Evolutionary conservation across 1,140 invertebrate species (phyloP), one percentile per base, ranked within the genome.

Genomic region (Aphelenchoides besseyi): DNA sequence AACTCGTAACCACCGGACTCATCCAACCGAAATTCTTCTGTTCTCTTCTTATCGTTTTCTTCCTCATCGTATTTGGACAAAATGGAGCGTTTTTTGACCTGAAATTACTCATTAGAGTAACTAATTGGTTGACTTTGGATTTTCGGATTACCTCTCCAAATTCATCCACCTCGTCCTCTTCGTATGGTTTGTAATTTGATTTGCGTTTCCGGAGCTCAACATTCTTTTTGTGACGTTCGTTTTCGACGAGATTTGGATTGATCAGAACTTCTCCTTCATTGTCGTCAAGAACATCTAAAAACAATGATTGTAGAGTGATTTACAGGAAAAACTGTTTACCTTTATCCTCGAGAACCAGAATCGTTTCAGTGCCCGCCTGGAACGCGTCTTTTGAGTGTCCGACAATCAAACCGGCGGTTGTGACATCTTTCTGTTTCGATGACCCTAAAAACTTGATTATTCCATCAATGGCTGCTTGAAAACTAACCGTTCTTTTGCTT

Each of bases 61-160:
- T 97, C 94, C 83, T 97, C 94, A 86, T 98, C 94, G 86, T 98
- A 98, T 87, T 98, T 97, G 70, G 90, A 87, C 3, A 98, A 88
- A 23, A 95, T 83, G 80, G 88, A 82, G 86, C 90, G 88, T 83
- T 90, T 79, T 69, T 85, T 87, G 8, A 85, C 75, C 85, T 85
- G 71, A 71, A 79, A 81, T 63, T 48, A n/a, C n/a, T n/a, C n/a
- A n/a, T n/a, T n/a, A n/a, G 75, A 71, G 35, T 53, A 68, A 71
- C n/a, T n/a, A 71, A 33, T 37, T 0, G 3, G 16, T 61, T 62
- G 30, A 48, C 30, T 30, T 52, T 28, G 1, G 70, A 0, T 69
- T 28, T 52, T 5, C 26, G 29, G 12, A n/a, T n/a, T n/a, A n/a
- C 87, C 82, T 91, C 88, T 67, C 92, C 92, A 84, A 89, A 89